Evolutionary conservation across 2,888 invertebrate species (phyloP).

Genomic region (Agriopis marginaria): DNA sequence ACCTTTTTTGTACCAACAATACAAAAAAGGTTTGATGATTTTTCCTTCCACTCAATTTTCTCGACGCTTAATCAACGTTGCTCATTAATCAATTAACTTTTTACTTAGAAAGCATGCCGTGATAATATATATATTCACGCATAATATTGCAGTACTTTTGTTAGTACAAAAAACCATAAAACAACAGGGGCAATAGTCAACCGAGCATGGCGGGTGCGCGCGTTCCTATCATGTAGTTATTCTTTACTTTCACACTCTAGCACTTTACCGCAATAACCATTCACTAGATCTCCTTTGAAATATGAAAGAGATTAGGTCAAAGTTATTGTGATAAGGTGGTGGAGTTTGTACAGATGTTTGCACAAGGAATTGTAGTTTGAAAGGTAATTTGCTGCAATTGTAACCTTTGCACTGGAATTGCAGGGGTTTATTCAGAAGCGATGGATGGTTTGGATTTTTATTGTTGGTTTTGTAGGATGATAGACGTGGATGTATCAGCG

Average conservation of each 20-base stretch:
- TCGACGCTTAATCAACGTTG: conserved; percentile 16
- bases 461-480: not conserved
- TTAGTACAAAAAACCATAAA: conserved; percentile 36
- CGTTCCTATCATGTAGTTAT: conserved; percentile 22
- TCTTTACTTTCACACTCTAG: conserved; percentile 4
- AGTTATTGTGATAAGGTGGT: conserved; percentile 16
- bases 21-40: too few relatives aligned
- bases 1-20: too few relatives aligned
- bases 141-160: conserved; percentile 34
- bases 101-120: conserved; percentile 28
- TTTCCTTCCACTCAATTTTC: not conserved
- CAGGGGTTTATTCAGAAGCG: conserved; percentile 27
- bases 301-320: not conserved
- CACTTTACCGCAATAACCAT: conserved; percentile 7
- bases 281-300: not conserved
- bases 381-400: conserved; percentile 35
- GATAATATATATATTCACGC: conserved; percentile 1
- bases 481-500: not conserved
- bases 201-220: conserved; percentile 29
- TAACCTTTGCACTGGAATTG: conserved; percentile 38
- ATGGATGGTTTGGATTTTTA: conserved; percentile 19
- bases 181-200: conserved; percentile 26
- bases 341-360: not conserved
- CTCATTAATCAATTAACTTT: conserved; percentile 23
- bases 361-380: conserved; percentile 28